These are phyloP conservation scores for Hipparchia sbordonii DNA, from an alignment of 2,888 invertebrate species.

Conservation along the genomic window DNA sequence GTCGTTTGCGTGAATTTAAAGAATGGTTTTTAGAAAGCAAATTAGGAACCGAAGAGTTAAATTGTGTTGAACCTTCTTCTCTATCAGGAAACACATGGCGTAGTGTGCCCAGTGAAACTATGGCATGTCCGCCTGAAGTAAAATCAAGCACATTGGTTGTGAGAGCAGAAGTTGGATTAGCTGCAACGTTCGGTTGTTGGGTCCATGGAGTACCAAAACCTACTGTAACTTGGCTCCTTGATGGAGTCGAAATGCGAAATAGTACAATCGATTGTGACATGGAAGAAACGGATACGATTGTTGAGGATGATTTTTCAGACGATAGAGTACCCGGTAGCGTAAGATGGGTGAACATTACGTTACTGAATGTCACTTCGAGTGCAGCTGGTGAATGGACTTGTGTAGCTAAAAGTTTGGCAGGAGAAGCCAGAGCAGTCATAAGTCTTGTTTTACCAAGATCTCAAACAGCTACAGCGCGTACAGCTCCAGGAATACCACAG, in stretches of 20 bases:
- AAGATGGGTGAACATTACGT: conserved; percentile 91
- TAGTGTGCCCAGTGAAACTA: conserved; percentile 87
- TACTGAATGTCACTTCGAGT: conserved; percentile 90
- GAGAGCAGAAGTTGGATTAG: conserved; percentile 91
- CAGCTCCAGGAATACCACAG: conserved; percentile 88
- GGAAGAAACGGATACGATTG: conserved; percentile 71
- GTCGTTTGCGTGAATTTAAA: conserved; percentile 91
- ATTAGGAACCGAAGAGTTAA: conserved; percentile 88
- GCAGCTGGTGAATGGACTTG: conserved; percentile 95
- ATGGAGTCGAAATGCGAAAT: conserved; percentile 83
- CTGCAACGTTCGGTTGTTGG: conserved; percentile 91
- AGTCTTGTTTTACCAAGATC: conserved; percentile 76
- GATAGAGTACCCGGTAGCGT: conserved; percentile 78
- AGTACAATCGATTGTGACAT: conserved; percentile 75
- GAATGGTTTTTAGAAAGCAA: conserved; percentile 92
- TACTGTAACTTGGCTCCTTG: conserved; percentile 91
- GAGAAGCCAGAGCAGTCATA: conserved; percentile 84
- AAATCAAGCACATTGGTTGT: conserved; percentile 83
- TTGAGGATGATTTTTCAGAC: conserved; percentile 70
- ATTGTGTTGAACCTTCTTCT: conserved; percentile 87
- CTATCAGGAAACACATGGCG: conserved; percentile 90
- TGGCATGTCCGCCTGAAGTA: conserved; percentile 92
- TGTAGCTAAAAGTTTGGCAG: conserved; percentile 87
- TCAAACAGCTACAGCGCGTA: conserved; percentile 91
- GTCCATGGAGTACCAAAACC: conserved; percentile 93